Base-by-base conservation (phyloP, 2,888 invertebrate genomes). In the Lycocerus yunnanus region DNA sequence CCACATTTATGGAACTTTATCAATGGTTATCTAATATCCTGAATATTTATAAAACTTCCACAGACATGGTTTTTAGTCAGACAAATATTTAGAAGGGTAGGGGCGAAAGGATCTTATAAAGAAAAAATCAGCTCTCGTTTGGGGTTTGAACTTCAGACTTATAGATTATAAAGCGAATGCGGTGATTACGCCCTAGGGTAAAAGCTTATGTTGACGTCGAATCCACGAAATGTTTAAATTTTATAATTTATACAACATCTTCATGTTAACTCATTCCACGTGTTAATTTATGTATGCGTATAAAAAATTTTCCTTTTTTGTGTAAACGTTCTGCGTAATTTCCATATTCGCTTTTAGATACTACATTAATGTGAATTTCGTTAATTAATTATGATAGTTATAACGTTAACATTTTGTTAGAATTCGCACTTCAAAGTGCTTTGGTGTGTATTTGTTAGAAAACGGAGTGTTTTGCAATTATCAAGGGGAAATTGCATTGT, bases 381-480 rank as follows among this genome's bases (percentile, higher is more conserved):
- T 43, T 43, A 43, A 43, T 43, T 43, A 43, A 43, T 43, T 43
- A 43, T 43, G 43, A 43, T 43, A 43, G 43, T 43, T 43, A 43
- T 43, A 43, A 43, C 43, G 43, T 43, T 43, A 43, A 43, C 43
- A 43, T 69, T 63, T 63, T 15, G 61, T 15, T 63, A 63, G n/a
- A 63, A 43, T 70, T 65, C 58, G 43, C 65, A 61, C 63, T 68
- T 70, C 69, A 63, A 70, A 70, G 69, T 27, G 68, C 63, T 63
- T 14, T 14, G 61, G 15, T 18, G 15, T 27, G 60, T 69, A 16
- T 61, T n/a, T 68, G 68, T 60, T 68, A 59, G 24, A 21, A 20
- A 24, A 18, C 11, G 27, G n/a, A 63, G 18, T 70, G 18, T 70
- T 70, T 70, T 43, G 69, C 63, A 65, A 70, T 70, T 70, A 65